Evolutionary conservation across 2,888 invertebrate species (phyloP).

Genomic region (Tanypteryx hageni): DNA sequence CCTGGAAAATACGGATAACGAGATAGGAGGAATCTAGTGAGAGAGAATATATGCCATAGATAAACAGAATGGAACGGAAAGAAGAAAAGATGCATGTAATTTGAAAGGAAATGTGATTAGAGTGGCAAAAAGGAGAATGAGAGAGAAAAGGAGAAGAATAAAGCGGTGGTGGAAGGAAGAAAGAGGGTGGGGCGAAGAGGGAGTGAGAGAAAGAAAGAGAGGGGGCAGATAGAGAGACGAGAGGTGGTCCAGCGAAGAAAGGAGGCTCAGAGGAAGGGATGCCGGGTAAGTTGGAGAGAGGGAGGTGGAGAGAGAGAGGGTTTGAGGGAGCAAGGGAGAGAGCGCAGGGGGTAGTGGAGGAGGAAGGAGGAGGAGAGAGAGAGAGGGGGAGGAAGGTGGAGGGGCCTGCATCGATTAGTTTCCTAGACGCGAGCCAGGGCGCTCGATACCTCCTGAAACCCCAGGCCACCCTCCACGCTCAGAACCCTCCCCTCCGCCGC

Average conservation of each 20-base stretch:
- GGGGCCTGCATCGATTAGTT: constrained; percentile 62
- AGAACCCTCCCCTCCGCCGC: not conserved
- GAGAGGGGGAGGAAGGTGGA: not conserved
- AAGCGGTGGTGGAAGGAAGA: not conserved
- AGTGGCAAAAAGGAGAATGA: too few relatives aligned
- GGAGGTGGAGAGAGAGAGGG: not conserved
- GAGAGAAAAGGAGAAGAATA: too few relatives aligned
- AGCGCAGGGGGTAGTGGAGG: not conserved
- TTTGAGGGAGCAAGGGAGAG: not conserved
- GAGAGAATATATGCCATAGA: too few relatives aligned
- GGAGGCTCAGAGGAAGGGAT: not conserved
- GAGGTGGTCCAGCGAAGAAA: constrained; percentile 49
- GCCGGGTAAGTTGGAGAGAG: not conserved
- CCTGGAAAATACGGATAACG: too few relatives aligned
- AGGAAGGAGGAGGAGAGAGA: not conserved
- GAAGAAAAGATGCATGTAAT: too few relatives aligned
- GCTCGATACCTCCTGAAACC: constrained; percentile 59
- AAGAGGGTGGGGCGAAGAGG: not conserved
- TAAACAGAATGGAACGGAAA: too few relatives aligned
- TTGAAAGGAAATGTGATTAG: too few relatives aligned
- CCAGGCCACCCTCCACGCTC: constrained; percentile 42
- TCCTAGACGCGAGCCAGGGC: constrained; percentile 52
- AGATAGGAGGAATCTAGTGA: too few relatives aligned
- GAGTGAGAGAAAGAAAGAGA: not conserved
- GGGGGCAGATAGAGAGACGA: too few relatives aligned